phyloP scores from a whole-genome alignment of 2,888 invertebrate genomes.

The Dolichomitus sp. region DNA sequence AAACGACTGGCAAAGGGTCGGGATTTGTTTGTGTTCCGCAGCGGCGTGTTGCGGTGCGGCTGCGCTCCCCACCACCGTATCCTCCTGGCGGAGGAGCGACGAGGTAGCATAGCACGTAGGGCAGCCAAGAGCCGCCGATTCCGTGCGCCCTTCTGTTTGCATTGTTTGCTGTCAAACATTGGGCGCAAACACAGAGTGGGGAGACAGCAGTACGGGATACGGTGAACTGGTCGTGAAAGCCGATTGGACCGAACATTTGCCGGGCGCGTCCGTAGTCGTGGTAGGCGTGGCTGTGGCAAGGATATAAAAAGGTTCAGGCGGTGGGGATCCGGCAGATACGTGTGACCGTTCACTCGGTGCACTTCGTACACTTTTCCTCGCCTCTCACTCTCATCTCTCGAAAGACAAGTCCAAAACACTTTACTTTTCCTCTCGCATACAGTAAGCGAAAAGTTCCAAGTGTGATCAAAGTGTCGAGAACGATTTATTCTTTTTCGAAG shows the following conservation, averaged over 20 bases:
- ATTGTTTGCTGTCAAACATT: slow-evolving; percentile 84
- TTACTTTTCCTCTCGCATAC: not conserved
- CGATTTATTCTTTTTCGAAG: not conserved
- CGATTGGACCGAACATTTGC: slow-evolving; percentile 58
- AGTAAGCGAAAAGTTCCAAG: slow-evolving; percentile 1
- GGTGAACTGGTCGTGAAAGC: not conserved
- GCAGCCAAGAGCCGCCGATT: slow-evolving; percentile 43
- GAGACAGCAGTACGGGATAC: slow-evolving; percentile 38
- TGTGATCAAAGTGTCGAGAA: slow-evolving; percentile 15
- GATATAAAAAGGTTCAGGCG: slow-evolving; percentile 72
- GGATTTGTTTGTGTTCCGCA: slow-evolving; percentile 80
- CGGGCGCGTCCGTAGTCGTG: slow-evolving; percentile 63
- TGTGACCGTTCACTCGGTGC: slow-evolving; percentile 71
- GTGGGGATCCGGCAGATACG: slow-evolving; percentile 76
- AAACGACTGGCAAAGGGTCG: slow-evolving; percentile 43
- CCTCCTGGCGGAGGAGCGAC: slow-evolving; percentile 40
- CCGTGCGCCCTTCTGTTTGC: slow-evolving; percentile 76
- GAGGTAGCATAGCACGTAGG: slow-evolving; percentile 18
- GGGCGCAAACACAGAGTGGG: slow-evolving; percentile 78
- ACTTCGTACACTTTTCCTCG: slow-evolving; percentile 47
- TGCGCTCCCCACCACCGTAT: slow-evolving; percentile 78
- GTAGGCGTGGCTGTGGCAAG: slow-evolving; percentile 66
- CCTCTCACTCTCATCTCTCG: not conserved
- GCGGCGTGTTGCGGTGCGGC: slow-evolving; percentile 75
- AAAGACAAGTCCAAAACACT: not conserved